phyloP scores from a whole-genome alignment of 1,140 invertebrate genomes.

The Homalodisca vitripennis region DNA sequence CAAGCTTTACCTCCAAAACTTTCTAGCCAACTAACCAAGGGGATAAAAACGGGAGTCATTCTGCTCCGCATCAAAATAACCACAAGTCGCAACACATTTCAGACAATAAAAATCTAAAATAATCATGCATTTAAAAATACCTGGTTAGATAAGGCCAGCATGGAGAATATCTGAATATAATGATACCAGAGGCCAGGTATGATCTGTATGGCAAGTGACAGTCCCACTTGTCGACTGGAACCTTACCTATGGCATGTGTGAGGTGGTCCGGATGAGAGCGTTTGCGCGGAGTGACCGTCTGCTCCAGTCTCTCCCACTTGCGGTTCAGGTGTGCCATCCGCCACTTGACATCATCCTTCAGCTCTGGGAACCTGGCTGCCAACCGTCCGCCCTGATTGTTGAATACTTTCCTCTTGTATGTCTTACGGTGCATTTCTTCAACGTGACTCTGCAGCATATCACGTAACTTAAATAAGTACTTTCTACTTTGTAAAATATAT shows the following conservation, averaged over 20 bases:
- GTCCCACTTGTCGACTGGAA: neutral
- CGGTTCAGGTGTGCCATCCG: slow-evolving; percentile 68
- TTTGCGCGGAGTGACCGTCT: slow-evolving; percentile 53
- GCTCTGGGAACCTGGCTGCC: slow-evolving; percentile 65
- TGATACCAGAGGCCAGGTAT: neutral
- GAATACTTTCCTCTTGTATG: slow-evolving; percentile 69
- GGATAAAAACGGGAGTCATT: too few relatives aligned
- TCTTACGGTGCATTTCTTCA: slow-evolving; percentile 68
- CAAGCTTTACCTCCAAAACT: too few relatives aligned
- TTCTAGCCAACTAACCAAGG: too few relatives aligned
- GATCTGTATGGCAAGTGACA: neutral
- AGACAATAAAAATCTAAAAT: too few relatives aligned
- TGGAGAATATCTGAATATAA: neutral
- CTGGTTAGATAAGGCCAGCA: neutral
- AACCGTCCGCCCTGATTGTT: slow-evolving; percentile 75
- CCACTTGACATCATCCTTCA: slow-evolving; percentile 74
- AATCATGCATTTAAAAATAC: neutral
- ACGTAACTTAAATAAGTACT: too few relatives aligned
- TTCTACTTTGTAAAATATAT: too few relatives aligned
- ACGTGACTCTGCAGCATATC: slow-evolving; percentile 41
- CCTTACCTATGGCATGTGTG: slow-evolving; percentile 51
- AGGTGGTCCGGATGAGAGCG: slow-evolving; percentile 49
- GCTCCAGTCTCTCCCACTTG: slow-evolving; percentile 72
- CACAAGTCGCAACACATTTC: too few relatives aligned
- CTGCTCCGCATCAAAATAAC: too few relatives aligned